phyloP scores from a whole-genome alignment of 1,140 invertebrate species.

The Helicoverpa armigera region DNA sequence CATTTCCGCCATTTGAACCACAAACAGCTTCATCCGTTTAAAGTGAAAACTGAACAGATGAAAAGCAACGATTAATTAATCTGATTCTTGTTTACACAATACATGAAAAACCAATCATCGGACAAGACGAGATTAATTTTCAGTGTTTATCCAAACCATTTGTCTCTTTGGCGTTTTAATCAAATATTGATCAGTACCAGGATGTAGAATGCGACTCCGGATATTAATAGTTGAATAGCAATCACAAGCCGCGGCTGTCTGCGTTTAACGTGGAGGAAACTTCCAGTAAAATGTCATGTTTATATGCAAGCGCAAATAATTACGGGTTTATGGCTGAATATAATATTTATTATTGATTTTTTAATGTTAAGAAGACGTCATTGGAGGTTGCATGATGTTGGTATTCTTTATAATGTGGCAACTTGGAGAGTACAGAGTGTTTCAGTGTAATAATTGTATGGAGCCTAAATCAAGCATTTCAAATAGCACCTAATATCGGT shows the following conservation, averaged over 20 bases:
- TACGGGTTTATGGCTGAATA: neutral
- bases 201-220: slow-evolving; percentile 36
- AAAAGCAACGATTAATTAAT: too few species aligned
- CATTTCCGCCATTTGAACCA: too few species aligned
- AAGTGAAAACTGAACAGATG: too few species aligned
- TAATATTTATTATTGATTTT: neutral
- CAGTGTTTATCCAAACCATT: neutral
- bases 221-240: slow-evolving; percentile 32
- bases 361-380: too few species aligned
- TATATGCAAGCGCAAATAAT: neutral
- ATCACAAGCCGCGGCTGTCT: neutral
- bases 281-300: slow-evolving; percentile 7
- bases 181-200: slow-evolving; percentile 28
- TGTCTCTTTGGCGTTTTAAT: slow-evolving; percentile 4
- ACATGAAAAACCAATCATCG: neutral
- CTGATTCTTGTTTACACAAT: neutral
- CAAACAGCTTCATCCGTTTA: too few species aligned
- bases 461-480: too few species aligned
- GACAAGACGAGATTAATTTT: neutral
- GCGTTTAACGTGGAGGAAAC: neutral
- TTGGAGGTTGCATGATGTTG: too few species aligned
- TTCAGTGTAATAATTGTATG: too few species aligned
- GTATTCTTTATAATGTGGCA: too few species aligned
- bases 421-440: too few species aligned
- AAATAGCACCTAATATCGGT: too few species aligned